Evolutionary conservation across 2,888 invertebrate genomes (phyloP), one percentile per base, ranked within the genome.

Genomic region (Morpho achilles): DNA sequence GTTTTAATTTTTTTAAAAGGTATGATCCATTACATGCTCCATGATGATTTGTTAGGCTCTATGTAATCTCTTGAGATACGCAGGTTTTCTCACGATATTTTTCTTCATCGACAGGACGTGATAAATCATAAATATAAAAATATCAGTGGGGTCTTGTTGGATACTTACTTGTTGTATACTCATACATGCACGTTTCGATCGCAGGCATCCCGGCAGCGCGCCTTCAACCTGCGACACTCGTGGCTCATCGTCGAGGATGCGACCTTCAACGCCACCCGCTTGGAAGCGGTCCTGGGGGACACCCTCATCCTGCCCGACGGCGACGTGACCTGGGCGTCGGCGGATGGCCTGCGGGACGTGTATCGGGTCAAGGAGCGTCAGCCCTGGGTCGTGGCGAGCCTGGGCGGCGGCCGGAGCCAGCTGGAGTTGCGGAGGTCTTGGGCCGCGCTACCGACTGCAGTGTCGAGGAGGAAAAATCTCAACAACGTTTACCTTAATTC

Each of bases 201-300:
- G 3, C 63, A 87, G 87, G 86, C 84, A 3, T 87, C 87, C 0
- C 47, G 53, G 1, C 71, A 66, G 7, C 80, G 84, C 3, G 81
- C 80, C 1, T 84, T 87, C 63, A 79, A 77, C 60, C 73, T 73
- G 39, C 82, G 84, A 0, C 72, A 82, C 69, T 72, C 82, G 0
- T 88, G 87, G 87, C 74, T 87, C 7, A 65, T 88, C 6, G 65
- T 86, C 1, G 70, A 79, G 59, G 64, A 75, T 47, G 61, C 70
- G 1, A 44, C 68, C 0, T 66, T 69, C 48, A 75, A 80, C 53
- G 46, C 61, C 0, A 64, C 71, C 1, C 40, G 58, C 7, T 40
- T 79, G 3, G 71, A 75, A 3, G 58, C 61, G 0, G 51, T 66
- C 2, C 66, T 87, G 10, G 62, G 60, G 0, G 61, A 66, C 9